Evolutionary conservation across 1,140 invertebrate species (phyloP), one percentile per base, ranked within the genome.

Genomic region (Brachionus rotundiformis): DNA sequence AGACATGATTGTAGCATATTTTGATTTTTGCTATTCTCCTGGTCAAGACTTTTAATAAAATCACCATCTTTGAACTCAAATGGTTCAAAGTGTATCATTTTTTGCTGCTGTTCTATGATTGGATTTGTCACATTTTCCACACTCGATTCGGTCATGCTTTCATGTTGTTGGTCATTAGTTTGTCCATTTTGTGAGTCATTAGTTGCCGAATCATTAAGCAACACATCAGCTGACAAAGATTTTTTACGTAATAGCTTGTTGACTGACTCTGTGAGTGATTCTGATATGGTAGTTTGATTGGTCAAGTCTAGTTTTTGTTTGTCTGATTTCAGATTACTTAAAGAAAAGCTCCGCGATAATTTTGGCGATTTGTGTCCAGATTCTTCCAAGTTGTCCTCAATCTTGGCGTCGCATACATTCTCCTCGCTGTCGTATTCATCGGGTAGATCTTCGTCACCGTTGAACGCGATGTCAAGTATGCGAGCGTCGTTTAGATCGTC

Each of bases 31-130:
- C n/a, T 33, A 25, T 39, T 63, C 13, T 54, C 76, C 59, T 79
- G 44, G 5, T 79, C 76, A 4, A 79, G 19, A 41, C 23, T 23
- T 13, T 73, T 41, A 11, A 31, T 13, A 73, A 44, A 73, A 33
- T 59, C 31, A 13, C 31, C 19, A 39, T 36, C 29, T 59, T 63
- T 63, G 33, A 54, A 54, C 16, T 79, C 27, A 6, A 79, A 79
- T 59, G 76, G 76, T 13, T 79, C 76, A 41, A 79, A 79, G 8
- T 79, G 27, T 11, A 79, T 63, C 23, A 79, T 27, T 63, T 79
- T 79, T 54, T 23, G 47, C 23, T 79, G 76, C 19, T 79, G 25
- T 16, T 79, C 44, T 6, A 79, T 79, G 7, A 79, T 79, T 33
- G 47, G 76, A 41, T 79, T 79, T 36, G 25, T 79, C 16, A 59